Conservation (phyloP, 2,113 vertebrate genomes). For the Spheniscus mendiculus region DNA sequence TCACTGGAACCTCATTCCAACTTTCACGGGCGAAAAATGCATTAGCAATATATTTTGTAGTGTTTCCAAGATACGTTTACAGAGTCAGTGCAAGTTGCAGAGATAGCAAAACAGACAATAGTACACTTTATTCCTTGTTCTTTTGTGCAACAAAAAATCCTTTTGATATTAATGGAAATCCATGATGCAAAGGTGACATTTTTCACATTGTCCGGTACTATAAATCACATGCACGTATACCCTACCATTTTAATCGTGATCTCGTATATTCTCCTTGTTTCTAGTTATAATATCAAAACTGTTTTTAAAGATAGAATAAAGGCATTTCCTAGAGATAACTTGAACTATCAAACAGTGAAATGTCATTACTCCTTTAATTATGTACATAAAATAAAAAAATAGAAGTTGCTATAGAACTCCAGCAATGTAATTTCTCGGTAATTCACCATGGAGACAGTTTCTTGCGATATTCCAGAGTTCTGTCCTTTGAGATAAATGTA, state of each 20-base stretch:
- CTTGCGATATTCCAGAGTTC: background rate
- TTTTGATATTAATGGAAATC: background rate
- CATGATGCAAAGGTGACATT: background rate
- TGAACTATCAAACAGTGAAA: background rate
- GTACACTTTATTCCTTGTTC: background rate
- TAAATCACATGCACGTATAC: background rate
- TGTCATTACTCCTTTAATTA: background rate
- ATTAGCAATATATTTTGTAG: fast-evolving
- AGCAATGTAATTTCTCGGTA: background rate
- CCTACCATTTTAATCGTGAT: background rate
- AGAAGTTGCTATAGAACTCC: background rate
- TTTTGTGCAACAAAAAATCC: background rate
- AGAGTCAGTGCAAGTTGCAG: background rate
- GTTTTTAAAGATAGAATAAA: background rate
- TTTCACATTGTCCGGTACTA: background rate
- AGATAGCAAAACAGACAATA: background rate
- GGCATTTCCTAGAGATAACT: background rate
- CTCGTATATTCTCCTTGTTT: background rate
- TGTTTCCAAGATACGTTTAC: background rate
- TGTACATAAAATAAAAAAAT: background rate
- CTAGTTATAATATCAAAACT: background rate
- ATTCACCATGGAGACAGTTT: background rate
- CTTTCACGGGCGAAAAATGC: background rate
- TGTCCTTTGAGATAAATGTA: constrained; percentile 13
- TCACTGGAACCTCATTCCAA: background rate